These are phyloP conservation scores for Dysmachus trigonus DNA, from an alignment of 2,888 invertebrate genomes.

Conservation along the genomic window DNA sequence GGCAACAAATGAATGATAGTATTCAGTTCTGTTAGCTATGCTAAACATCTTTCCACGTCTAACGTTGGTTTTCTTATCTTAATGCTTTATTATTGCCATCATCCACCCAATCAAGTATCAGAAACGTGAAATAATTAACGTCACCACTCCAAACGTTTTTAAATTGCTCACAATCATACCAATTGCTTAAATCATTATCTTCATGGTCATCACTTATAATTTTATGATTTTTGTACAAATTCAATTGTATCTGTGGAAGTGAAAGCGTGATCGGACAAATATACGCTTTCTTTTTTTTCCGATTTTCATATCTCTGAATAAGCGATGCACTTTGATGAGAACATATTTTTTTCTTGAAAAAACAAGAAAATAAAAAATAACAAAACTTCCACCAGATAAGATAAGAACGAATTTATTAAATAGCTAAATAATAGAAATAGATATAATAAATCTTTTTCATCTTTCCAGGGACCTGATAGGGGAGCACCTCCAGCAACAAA, in stretches of 20 bases:
- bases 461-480: constrained; percentile 7
- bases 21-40: too few species aligned
- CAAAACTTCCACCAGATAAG: not conserved
- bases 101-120: too few species aligned
- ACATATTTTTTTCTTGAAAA: not conserved
- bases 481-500: constrained; percentile 31
- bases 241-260: not conserved
- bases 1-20: too few species aligned
- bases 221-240: not conserved
- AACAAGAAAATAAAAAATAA: not conserved
- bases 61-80: too few species aligned
- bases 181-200: too few species aligned
- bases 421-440: not conserved
- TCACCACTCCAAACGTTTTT: too few species aligned
- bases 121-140: too few species aligned
- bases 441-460: not conserved
- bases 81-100: too few species aligned
- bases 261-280: not conserved
- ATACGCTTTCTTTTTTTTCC: not conserved
- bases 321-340: not conserved
- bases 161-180: too few species aligned
- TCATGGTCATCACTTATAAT: not conserved
- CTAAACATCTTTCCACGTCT: too few species aligned
- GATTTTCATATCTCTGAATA: not conserved
- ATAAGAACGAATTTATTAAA: not conserved